A percentile compares a stretch with the other conserved stretches of the same genome.
Evolutionary conservation across 1,140 invertebrate species (phyloP).

Genomic region (Drosophila sproati): DNA sequence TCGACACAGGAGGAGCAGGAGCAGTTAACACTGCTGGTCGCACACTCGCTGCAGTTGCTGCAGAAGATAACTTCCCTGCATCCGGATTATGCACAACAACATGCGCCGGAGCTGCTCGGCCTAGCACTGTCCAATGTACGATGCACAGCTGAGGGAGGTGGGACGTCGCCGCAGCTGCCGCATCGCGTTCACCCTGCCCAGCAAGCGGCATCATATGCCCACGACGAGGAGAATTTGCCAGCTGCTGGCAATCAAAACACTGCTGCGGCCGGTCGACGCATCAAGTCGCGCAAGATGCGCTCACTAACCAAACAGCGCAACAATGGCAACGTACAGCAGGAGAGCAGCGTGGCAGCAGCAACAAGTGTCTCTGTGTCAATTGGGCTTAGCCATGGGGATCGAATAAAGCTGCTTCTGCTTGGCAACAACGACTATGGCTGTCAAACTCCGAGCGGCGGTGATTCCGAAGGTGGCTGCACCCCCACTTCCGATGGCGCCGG

Average conservation of each 20-base stretch:
- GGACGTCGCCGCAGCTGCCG: constrained; percentile 82
- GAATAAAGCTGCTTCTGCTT: constrained; percentile 34
- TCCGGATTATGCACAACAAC: constrained; percentile 33
- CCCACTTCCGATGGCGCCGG: constrained; percentile 69
- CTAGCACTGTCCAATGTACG: constrained; percentile 86
- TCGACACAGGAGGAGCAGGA: constrained; percentile 12
- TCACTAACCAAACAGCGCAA: constrained; percentile 76
- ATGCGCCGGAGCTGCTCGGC: constrained; percentile 86
- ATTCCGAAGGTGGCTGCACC: constrained; percentile 87
- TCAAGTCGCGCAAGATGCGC: constrained; percentile 80
- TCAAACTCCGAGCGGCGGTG: constrained; percentile 69
- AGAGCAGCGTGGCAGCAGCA: constrained; percentile 31
- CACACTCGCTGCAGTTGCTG: constrained; percentile 55
- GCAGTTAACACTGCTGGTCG: constrained; percentile 29
- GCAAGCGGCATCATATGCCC: constrained; percentile 83
- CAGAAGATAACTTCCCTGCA: constrained; percentile 40
- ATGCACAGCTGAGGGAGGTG: constrained; percentile 84
- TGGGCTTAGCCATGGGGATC: constrained; percentile 36
- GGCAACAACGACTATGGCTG: constrained; percentile 44
- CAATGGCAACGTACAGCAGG: constrained; percentile 37
- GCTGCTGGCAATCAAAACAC: constrained; percentile 51
- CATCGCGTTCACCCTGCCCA: constrained; percentile 86
- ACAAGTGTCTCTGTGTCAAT: constrained; percentile 16
- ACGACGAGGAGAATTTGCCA: constrained; percentile 62
- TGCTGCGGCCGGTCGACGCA: constrained; percentile 76